Percentiles rank a stretch among this genome's conserved stretches.
Evolutionary conservation across 1,140 invertebrate genomes (phyloP).

Genomic region (Dreissena rostriformis): DNA sequence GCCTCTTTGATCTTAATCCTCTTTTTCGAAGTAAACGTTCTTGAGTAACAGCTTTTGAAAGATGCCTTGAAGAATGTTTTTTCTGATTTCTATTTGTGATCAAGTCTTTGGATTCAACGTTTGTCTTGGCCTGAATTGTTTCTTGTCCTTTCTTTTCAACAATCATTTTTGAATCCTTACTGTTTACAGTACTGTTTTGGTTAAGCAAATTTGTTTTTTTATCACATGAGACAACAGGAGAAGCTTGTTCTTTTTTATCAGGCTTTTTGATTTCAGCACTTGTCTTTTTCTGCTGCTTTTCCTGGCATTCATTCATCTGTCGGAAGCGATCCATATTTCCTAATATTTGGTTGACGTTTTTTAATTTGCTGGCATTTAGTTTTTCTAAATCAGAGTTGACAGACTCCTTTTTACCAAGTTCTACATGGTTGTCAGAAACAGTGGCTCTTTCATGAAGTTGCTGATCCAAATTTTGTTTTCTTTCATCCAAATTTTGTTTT

Average conservation of each 20-base stretch:
- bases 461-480: not conserved
- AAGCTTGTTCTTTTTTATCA: not conserved
- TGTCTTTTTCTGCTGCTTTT: not conserved
- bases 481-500: not conserved
- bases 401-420: slow-evolving; percentile 8
- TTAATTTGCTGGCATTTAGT: slow-evolving; percentile 3
- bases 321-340: not conserved
- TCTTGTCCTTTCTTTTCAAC: not conserved
- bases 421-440: slow-evolving; percentile 4
- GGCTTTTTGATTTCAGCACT: not conserved
- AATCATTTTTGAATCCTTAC: not conserved
- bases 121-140: not conserved
- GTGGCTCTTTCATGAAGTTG: not conserved
- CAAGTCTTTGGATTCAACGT: not conserved
- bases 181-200: not conserved
- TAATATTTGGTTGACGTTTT: not conserved
- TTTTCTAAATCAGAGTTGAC: not conserved
- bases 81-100: not conserved
- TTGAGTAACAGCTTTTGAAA: not conserved
- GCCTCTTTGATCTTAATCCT: slow-evolving; percentile 24
- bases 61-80: not conserved
- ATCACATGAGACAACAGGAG: too few relatives aligned
- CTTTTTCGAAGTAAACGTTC: not conserved
- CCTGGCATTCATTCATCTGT: not conserved
- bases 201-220: too few relatives aligned